Base-by-base conservation (phyloP, 2,888 invertebrate species). In the Cheilosia scutellata region DNA sequence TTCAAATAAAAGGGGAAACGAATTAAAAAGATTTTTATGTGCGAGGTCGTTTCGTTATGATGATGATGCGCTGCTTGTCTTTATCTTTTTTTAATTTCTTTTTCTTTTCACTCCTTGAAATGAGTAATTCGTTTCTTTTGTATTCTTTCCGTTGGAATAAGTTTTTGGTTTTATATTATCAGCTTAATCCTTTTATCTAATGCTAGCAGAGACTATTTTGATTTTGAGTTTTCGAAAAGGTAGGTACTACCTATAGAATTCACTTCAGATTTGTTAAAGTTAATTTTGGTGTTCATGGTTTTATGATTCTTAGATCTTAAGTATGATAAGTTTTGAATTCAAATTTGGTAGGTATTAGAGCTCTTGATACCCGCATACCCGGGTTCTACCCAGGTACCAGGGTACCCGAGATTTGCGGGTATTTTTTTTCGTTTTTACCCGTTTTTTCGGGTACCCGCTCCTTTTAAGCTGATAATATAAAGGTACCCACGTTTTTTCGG, bases 101-200 rank as follows among this genome's bases (percentile, higher is more conserved):
- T 70, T 77, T 53, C 29, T 4, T 58, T 60, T 20, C 1, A 31
- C 60, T 79, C 79, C 65, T 84, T 66, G 40, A 53, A 60, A 75
- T 75, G 68, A 74, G 68, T 68, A 82, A 86, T 80, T 86, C 80
- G 57, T 60, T 72, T 60, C 68, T 40, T 80, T 86, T 86, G 86
- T 82, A 40, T 47, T 16, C 47, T 55, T 65, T 16, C 29, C 57
- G 47, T 57, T 33, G 57, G 53, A 77, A 82, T 72, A 42, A 47
- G 57, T 60, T 86, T 86, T 80, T 63, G 40, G 47, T 58, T 29
- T 51, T 66, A 76, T 57, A 62, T 76, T 42, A 76, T 86, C 65
- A 58, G 66, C 58, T 72, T 86, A 86, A 86, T 86, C 82, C 86
- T 63, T 86, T 86, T 82, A 86, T 86, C 86, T 80, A 29, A 63